phyloP scores from a whole-genome alignment of 2,797 vertebrate species.

The Phrynocephalus guinanensis region DNA sequence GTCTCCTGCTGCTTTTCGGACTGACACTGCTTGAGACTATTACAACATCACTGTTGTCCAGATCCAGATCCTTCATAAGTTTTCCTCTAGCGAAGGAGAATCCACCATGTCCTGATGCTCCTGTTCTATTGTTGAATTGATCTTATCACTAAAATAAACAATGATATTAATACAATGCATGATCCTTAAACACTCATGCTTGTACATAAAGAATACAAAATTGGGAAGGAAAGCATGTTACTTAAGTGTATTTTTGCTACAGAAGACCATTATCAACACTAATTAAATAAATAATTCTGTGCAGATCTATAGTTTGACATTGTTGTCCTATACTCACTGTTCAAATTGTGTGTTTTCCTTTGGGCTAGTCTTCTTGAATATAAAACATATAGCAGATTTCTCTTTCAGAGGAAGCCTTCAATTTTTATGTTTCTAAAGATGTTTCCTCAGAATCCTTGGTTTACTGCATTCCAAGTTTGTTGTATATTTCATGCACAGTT shows the following conservation, averaged over 20 bases:
- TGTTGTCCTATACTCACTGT: not conserved
- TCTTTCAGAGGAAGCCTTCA: not conserved
- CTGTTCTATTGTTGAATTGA: not conserved
- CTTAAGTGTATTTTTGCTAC: not conserved
- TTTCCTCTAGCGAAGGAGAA: not conserved
- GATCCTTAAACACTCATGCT: too few relatives aligned
- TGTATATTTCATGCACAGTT: conserved; percentile 10
- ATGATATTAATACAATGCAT: not conserved
- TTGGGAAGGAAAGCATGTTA: not conserved
- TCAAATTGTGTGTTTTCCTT: not conserved
- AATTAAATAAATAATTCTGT: not conserved
- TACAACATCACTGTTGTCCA: not conserved
- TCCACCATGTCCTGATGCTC: not conserved
- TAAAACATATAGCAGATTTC: not conserved
- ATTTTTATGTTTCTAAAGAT: not conserved
- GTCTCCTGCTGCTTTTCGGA: not conserved
- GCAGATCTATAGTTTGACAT: not conserved
- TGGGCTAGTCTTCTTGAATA: not conserved
- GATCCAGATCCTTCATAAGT: not conserved
- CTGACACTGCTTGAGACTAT: not conserved
- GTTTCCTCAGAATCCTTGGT: not conserved
- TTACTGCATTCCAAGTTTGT: not conserved
- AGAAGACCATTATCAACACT: not conserved
- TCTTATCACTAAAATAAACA: not conserved
- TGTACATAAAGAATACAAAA: not conserved